Evolutionary conservation across 2,888 invertebrate genomes (phyloP).

Genomic region (Scaptomyza polygonia): DNA sequence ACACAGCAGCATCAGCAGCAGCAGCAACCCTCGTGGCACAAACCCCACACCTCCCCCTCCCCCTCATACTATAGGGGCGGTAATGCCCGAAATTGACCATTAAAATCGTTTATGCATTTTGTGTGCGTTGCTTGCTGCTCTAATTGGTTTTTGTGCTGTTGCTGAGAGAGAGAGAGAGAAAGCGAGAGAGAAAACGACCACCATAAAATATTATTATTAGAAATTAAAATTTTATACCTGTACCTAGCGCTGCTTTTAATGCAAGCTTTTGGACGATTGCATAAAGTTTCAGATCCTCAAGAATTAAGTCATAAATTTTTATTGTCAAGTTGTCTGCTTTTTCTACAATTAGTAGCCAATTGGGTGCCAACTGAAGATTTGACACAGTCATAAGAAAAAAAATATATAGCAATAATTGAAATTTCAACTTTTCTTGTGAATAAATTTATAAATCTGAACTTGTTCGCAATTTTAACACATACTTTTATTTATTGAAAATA

Average conservation of each 20-base stretch:
- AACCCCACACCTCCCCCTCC: neutral
- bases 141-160: slow-evolving; percentile 53
- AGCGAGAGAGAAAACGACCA: slow-evolving; percentile 3
- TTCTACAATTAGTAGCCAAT: slow-evolving; percentile 6
- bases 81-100: slow-evolving; percentile 60
- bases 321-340: slow-evolving; percentile 35
- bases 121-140: slow-evolving; percentile 53
- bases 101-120: slow-evolving; percentile 71
- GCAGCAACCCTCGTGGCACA: slow-evolving; percentile 8
- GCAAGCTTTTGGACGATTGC: slow-evolving; percentile 45
- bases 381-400: neutral
- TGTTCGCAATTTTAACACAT: too few relatives aligned
- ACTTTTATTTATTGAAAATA: too few relatives aligned
- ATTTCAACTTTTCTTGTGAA: neutral
- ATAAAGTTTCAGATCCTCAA: slow-evolving; percentile 14
- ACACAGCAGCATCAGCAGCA: slow-evolving; percentile 9
- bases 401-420: neutral
- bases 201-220: slow-evolving; percentile 70
- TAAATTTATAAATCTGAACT: too few relatives aligned
- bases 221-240: slow-evolving; percentile 63
- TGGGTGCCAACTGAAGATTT: neutral
- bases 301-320: slow-evolving; percentile 54
- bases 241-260: slow-evolving; percentile 47
- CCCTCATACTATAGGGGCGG: neutral
- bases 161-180: slow-evolving; percentile 4